Conservation (phyloP, 2,113 vertebrate genomes). For the Cygnus atratus region DNA sequence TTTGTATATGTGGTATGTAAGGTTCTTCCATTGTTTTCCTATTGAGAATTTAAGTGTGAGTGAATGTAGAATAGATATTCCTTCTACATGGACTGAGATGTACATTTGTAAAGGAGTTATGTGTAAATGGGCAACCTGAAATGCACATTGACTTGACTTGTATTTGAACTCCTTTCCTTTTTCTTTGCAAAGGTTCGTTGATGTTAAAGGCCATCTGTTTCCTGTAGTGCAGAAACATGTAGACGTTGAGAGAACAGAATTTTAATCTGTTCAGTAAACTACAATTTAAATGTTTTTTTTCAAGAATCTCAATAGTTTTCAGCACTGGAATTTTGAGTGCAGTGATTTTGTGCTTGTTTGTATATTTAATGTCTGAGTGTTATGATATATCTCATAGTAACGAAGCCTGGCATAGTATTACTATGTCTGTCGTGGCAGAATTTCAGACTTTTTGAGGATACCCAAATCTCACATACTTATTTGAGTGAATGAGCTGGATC, state of each 20-base stretch:
- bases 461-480: not conserved
- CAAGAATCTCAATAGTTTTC: not conserved
- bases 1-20: not conserved
- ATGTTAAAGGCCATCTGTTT: conserved; percentile 65
- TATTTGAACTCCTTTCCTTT: conserved; percentile 41
- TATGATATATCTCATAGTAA: not conserved
- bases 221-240: conserved; percentile 14
- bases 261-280: conserved; percentile 36
- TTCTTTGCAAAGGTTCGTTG: not conserved
- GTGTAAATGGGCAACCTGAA: conserved; percentile 27
- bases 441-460: not conserved
- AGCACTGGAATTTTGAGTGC: not conserved
- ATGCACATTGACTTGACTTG: not conserved
- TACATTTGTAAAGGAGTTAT: not conserved
- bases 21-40: not conserved
- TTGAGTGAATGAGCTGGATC: not conserved
- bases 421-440: not conserved
- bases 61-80: not conserved
- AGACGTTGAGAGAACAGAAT: conserved; percentile 1
- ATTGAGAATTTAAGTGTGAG: not conserved
- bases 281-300: not conserved
- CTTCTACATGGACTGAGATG: not conserved
- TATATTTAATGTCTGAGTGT: not conserved
- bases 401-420: not conserved
- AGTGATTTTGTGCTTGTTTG: conserved; percentile 17